A percentile compares a stretch with the other conserved stretches of the same genome.
These are phyloP conservation scores for Fulmarus glacialis DNA, from an alignment of 2,113 vertebrate species.

Conservation along the genomic window DNA sequence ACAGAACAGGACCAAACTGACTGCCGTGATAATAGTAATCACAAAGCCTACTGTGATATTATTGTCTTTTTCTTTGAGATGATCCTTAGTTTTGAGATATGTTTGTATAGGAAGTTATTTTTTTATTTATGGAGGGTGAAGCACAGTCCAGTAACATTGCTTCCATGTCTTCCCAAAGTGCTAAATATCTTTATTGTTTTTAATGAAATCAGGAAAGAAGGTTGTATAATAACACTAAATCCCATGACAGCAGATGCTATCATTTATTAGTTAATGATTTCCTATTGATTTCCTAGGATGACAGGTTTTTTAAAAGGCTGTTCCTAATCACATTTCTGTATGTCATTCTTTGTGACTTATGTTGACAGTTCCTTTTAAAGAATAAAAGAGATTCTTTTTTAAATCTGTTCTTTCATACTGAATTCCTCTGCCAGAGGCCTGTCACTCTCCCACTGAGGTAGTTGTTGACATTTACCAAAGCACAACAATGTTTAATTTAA, in stretches of 20 bases:
- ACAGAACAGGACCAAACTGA: not conserved
- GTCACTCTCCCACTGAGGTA: not conserved
- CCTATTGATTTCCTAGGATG: not conserved
- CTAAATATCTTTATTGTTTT: not conserved
- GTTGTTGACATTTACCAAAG: slow-evolving; percentile 67
- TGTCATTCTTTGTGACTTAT: slow-evolving; percentile 25
- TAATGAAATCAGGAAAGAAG: not conserved
- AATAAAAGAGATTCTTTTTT: slow-evolving; percentile 26
- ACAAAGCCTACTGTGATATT: not conserved
- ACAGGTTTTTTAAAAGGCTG: not conserved
- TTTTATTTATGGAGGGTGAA: not conserved
- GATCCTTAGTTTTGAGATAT: not conserved
- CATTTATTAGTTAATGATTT: slow-evolving; percentile 3
- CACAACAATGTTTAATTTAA: slow-evolving; percentile 52
- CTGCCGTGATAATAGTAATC: not conserved
- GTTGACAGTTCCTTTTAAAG: slow-evolving; percentile 49
- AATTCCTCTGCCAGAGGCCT: slow-evolving; percentile 5
- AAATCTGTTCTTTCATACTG: slow-evolving; percentile 25
- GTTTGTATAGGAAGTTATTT: not conserved
- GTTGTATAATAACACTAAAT: not conserved
- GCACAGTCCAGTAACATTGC: not conserved
- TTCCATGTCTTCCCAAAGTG: not conserved
- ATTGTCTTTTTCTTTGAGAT: not conserved
- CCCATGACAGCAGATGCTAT: not conserved
- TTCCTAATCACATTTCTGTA: slow-evolving; percentile 33